Evolutionary conservation across 2,888 invertebrate species (phyloP), one percentile per base, ranked within the genome.

Genomic region (Tetramorium bicarinatum): DNA sequence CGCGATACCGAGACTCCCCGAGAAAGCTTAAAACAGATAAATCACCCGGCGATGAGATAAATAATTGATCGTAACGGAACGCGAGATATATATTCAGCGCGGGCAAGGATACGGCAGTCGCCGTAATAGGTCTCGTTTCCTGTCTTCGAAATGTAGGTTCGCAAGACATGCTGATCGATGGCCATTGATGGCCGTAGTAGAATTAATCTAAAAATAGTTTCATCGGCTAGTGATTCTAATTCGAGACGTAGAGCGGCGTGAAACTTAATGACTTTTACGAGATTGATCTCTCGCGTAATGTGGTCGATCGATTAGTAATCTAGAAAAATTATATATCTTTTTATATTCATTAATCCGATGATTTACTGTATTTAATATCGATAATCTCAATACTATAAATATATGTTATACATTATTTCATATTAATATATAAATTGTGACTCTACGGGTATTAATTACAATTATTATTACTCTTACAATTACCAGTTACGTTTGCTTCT

Each of bases 1-100:
- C 75, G 49, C 62, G 75, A 79, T 77, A 79, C 21, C 44, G 79
- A 79, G 71, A 71, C 56, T 69, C 71, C 79, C 79, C 56, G 47
- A 79, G 79, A 71, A 79, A 79, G 79, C 25, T 71, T 59, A 13
- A 69, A 59, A 59, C 47, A 44, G 77, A 79, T 69, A 69, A 79
- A 79, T 79, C 79, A 79, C 77, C 44, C 54, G 41, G 44, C n/a
- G 41, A 67, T 15, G 38, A 25, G 56, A 79, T 67, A 69, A 69
- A 79, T 67, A 69, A 79, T 69, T 79, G 34, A 67, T 56, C 69
- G 79, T 59, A 77, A 79, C 69, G 56, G 44, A 47, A 47, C 67
- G 67, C 54, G 77, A 66, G 41, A 52, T 18, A 21, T 41, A 25
- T 66, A 64, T 66, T 41, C 8, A 13, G 25, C 52, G 13, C 64